Evolutionary conservation across 1,140 invertebrate species (phyloP), one percentile per base, ranked within the genome.

Genomic region (Magallana angulata): DNA sequence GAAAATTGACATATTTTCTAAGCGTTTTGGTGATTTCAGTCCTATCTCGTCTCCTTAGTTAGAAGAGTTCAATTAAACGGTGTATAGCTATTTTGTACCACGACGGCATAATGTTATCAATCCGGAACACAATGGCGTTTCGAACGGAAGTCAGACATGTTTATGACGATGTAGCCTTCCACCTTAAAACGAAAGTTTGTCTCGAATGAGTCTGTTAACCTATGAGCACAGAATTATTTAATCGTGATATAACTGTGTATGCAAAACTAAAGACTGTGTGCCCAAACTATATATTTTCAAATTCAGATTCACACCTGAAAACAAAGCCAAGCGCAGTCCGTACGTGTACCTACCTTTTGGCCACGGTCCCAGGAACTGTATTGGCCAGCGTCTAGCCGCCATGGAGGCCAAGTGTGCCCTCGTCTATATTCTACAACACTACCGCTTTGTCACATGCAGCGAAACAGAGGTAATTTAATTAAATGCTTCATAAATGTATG

Each of bases 361-460:
- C 12, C n/a, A 68, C 14, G 89, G 89, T 68, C 89, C 89, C 16
- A 64, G 89, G 56, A 87, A 68, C 82, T 93, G 93, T 85, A 86
- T 93, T 36, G 93, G 92, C 5, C 90, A 91, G 88, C 90, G 90
- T 58, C 89, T 92, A 57, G 92, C 91, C 8, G 57, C 86, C 18
- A 56, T 92, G 71, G 91, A 92, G 71, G 84, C 84, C 9, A 89
- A 89, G 57, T 81, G 84, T 80, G 84, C 81, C 24, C 85, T 88
- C 36, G 84, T 82, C 0, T 36, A 36, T n/a, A 85, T 89, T n/a
- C 59, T 89, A 1, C 86, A 88, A 30, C 85, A 80, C 36, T 91
- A 88, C 62, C 82, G 57, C 14, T 64, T 91, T 48, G 12, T 59
- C 0, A 86, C 57, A 60, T 85, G 85, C 60, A 58, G 59, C 7